Percentiles rank a stretch among this genome's conserved stretches.
Conservation (phyloP, 2,888 invertebrate species). For the Caprella mutica region DNA sequence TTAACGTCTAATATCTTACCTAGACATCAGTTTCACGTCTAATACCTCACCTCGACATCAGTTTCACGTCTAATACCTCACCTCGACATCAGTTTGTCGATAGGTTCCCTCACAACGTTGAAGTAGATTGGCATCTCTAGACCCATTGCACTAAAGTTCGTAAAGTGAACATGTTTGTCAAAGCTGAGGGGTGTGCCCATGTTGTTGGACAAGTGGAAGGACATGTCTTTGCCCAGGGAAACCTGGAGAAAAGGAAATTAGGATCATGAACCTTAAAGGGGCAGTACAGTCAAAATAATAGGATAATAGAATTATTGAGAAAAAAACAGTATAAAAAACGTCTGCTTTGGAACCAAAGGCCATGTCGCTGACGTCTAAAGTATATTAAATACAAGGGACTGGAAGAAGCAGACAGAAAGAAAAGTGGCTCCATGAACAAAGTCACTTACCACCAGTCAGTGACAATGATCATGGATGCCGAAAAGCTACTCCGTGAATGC, state of each 20-base stretch:
- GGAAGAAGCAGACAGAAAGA: no score
- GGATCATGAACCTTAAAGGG: background rate
- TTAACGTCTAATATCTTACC: no score
- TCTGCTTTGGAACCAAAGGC: no score
- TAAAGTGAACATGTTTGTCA: slow-evolving; percentile 50
- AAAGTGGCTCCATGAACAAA: no score
- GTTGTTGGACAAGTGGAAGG: background rate
- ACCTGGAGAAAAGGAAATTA: background rate
- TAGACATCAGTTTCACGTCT: no score
- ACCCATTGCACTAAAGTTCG: slow-evolving; percentile 49
- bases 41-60: no score
- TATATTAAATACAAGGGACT: no score
- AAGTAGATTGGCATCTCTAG: slow-evolving; percentile 39
- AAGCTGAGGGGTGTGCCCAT: slow-evolving; percentile 47
- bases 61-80: background rate
- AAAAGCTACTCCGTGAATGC: no score
- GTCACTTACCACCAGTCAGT: no score
- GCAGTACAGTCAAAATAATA: background rate
- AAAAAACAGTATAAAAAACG: no score
- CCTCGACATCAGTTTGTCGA: slow-evolving; percentile 40
- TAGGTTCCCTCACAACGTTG: slow-evolving; percentile 51
- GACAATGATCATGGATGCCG: no score
- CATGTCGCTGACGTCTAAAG: no score
- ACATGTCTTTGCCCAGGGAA: background rate
- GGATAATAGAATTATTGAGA: background rate